Conservation (phyloP, 1,140 invertebrate species). For the Bombyx mori region DNA sequence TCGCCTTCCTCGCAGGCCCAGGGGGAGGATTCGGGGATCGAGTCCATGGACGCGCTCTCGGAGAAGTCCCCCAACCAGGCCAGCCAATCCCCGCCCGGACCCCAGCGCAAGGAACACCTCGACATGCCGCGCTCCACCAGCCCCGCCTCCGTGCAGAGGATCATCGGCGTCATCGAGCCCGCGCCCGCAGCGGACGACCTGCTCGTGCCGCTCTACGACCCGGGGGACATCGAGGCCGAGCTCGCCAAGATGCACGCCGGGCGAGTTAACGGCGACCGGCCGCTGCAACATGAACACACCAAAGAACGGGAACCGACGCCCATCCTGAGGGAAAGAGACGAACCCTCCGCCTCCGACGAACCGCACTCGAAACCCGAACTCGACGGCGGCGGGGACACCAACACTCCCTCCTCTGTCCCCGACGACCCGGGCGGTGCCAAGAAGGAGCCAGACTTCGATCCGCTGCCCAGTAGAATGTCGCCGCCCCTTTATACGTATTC, state of each 20-base stretch:
- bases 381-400: background rate
- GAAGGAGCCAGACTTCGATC: constrained; percentile 72
- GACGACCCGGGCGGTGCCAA: constrained; percentile 20
- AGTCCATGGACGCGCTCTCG: constrained; percentile 92
- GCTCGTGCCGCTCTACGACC: constrained; percentile 45
- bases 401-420: background rate
- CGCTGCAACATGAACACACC: constrained; percentile 48
- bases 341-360: constrained; percentile 10
- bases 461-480: constrained; percentile 78
- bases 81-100: constrained; percentile 72
- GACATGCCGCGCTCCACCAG: constrained; percentile 54
- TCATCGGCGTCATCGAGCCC: constrained; percentile 48
- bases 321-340: constrained; percentile 38
- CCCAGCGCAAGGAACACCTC: constrained; percentile 55
- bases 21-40: constrained; percentile 92
- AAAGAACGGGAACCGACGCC: constrained; percentile 36
- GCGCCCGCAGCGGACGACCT: constrained; percentile 46
- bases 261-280: constrained; percentile 54
- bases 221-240: constrained; percentile 76
- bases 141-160: constrained; percentile 51
- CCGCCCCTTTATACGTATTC: constrained; percentile 84
- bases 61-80: constrained; percentile 93
- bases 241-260: constrained; percentile 78
- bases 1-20: constrained; percentile 72
- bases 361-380: too few relatives aligned